A percentile compares a stretch with the other conserved stretches of the same genome.
phyloP scores from a whole-genome alignment of 2,113 vertebrate genomes.

The Silurus glanis region DNA sequence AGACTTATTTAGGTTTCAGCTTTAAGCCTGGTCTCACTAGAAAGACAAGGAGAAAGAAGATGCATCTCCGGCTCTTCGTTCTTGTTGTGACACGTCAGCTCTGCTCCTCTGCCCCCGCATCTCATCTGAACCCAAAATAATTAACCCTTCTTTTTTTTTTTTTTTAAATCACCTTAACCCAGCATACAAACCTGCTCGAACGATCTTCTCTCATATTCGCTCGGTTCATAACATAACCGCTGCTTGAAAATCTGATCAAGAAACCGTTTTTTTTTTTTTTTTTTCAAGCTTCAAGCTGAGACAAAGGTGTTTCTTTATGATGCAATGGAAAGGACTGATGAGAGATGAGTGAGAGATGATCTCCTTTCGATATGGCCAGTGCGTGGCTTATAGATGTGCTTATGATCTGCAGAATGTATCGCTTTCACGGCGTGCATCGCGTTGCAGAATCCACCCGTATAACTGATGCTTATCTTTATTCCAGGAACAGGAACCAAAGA shows the following conservation, averaged over 20 bases:
- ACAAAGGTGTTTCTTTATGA: neutral
- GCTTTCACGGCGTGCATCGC: too few species aligned
- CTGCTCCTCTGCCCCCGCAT: neutral
- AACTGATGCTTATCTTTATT: neutral
- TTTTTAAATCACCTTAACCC: neutral
- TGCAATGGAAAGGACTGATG: neutral
- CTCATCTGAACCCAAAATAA: slow-evolving; percentile 6
- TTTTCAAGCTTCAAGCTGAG: neutral
- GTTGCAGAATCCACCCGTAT: neutral
- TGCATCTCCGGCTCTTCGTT: slow-evolving; percentile 5
- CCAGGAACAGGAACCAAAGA: neutral
- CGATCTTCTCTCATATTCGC: neutral
- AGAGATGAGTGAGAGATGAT: neutral
- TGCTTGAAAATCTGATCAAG: neutral
- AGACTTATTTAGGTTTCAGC: slow-evolving; percentile 7
- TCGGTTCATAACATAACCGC: neutral
- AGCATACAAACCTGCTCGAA: neutral
- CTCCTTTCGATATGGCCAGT: neutral
- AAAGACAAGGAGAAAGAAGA: neutral
- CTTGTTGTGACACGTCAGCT: slow-evolving; percentile 30
- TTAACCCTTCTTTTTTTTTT: too few species aligned
- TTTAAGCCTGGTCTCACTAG: slow-evolving; percentile 1
- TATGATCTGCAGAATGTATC: neutral
- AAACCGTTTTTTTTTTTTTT: too few species aligned
- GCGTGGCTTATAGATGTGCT: neutral